Evolutionary conservation across 2,888 invertebrate genomes (phyloP).

Genomic region (Polydrusus tereticollis): DNA sequence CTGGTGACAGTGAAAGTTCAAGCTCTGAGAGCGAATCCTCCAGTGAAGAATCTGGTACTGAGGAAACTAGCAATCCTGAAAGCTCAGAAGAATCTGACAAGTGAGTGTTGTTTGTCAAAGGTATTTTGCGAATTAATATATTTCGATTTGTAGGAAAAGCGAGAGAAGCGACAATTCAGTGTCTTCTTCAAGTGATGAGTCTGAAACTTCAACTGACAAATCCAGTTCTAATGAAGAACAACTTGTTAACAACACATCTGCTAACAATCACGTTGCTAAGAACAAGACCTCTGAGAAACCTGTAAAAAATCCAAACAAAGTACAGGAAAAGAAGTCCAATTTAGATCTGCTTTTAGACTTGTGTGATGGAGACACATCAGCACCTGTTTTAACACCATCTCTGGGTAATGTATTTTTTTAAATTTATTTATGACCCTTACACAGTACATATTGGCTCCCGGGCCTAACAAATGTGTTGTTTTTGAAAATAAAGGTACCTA

Average conservation of each 20-base stretch:
- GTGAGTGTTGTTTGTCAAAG: conserved; percentile 31
- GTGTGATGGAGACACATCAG: conserved; percentile 77
- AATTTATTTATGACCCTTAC: not conserved
- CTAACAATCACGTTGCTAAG: conserved; percentile 39
- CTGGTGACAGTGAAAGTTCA: conserved; percentile 63
- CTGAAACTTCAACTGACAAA: conserved; percentile 48
- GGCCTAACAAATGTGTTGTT: not conserved
- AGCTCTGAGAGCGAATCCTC: conserved; percentile 58
- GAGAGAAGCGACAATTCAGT: conserved; percentile 43
- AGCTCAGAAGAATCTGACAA: conserved; percentile 53
- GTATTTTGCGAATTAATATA: not conserved
- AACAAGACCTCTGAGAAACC: conserved; percentile 27
- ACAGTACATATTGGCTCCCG: not conserved
- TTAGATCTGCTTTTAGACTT: conserved; percentile 87
- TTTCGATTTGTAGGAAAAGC: conserved; percentile 43
- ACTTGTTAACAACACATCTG: conserved; percentile 15
- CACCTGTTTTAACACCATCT: conserved; percentile 87
- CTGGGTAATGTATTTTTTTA: conserved; percentile 59
- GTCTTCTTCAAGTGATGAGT: conserved; percentile 51
- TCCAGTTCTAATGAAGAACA: conserved; percentile 36
- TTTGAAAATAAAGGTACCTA: too few species aligned
- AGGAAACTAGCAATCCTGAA: conserved; percentile 54
- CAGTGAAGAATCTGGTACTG: conserved; percentile 54
- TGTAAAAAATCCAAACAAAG: conserved; percentile 31
- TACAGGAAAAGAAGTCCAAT: conserved; percentile 71